Evolutionary conservation across 1,140 invertebrate genomes (phyloP).

Genomic region (Procambarus clarkii): DNA sequence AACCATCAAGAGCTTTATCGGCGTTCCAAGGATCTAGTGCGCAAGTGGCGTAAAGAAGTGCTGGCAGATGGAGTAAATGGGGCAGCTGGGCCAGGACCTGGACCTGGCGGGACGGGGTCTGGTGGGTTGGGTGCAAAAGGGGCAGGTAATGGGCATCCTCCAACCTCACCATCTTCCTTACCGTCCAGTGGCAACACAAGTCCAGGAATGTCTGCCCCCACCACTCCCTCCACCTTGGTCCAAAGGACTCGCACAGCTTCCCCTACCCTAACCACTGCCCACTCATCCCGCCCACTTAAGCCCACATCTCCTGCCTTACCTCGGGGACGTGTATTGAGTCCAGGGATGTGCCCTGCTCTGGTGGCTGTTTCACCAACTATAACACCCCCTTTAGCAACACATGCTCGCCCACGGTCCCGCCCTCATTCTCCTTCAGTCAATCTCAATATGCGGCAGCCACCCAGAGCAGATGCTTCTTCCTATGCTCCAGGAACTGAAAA

Average conservation of each 20-base stretch:
- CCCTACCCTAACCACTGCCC: conserved; percentile 62
- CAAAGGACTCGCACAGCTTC: conserved; percentile 60
- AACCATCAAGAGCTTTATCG: conserved; percentile 86
- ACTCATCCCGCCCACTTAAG: conserved; percentile 61
- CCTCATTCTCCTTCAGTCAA: conserved; percentile 54
- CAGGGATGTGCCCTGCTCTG: conserved; percentile 32
- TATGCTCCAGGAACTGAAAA: conserved; percentile 71
- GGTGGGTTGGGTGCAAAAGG: conserved; percentile 48
- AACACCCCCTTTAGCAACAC: conserved; percentile 53
- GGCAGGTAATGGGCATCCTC: conserved; percentile 53
- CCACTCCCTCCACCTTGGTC: conserved; percentile 69
- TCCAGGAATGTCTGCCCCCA: conserved; percentile 73
- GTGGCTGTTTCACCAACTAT: conserved; percentile 48
- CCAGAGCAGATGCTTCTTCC: conserved; percentile 63
- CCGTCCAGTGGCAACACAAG: conserved; percentile 74
- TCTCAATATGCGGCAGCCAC: conserved; percentile 31
- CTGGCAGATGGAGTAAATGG: conserved; percentile 77
- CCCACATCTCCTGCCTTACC: conserved; percentile 61
- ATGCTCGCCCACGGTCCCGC: conserved; percentile 56
- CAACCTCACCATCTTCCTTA: conserved; percentile 69
- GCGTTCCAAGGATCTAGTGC: conserved; percentile 91
- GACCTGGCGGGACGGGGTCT: conserved; percentile 64
- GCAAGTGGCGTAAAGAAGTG: conserved; percentile 90
- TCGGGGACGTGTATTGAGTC: conserved; percentile 53
- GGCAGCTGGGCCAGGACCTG: conserved; percentile 65